Base-by-base conservation (phyloP, 2,888 invertebrate genomes). In the Halictus ligatus region DNA sequence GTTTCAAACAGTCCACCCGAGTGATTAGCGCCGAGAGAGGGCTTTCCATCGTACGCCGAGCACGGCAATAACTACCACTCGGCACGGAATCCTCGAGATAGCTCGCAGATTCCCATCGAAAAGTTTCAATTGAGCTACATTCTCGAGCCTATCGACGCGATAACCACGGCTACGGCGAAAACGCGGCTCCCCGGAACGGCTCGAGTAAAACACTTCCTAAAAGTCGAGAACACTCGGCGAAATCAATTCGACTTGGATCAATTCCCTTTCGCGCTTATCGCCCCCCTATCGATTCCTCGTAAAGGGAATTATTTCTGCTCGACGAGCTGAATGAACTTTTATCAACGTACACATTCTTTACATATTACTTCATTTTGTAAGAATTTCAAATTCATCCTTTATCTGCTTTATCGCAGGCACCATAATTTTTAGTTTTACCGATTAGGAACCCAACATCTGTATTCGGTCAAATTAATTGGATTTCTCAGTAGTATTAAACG, bases 11-110 rank as follows among this genome's bases (percentile, higher is more conserved):
- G 91, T 90, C 91, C 86, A 89, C 78, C 86, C 85, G 90, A 90
- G 92, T 92, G 92, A 94, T 94, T 94, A 94, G 91, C 92, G 89
- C 87, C 90, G 75, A 43, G 88, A 91, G 92, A 90, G 35, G 35
- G 89, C 82, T 90, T 89, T 88, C 82, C 82, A 80, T 54, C 78
- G 84, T 83, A 84, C 80, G 84, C 82, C 85, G 83, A 89, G 88
- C 79, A 86, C 86, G 60, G 78, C 83, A 85, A 74, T 89, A 91
- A 91, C 91, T 91, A 83, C 91, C 84, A 84, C 90, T 92, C 84
- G 91, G 89, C 95, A 95, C 94, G 95, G 90, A 92, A 94, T 88
- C 90, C 93, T 91, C 89, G 88, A 91, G 91, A 93, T 92, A 92
- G 91, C 90, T 85, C 82, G 85, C 80, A 83, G 92, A 93, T 94